Conservation (phyloP, 2,888 invertebrate genomes). For the Drosophila greeni region DNA sequence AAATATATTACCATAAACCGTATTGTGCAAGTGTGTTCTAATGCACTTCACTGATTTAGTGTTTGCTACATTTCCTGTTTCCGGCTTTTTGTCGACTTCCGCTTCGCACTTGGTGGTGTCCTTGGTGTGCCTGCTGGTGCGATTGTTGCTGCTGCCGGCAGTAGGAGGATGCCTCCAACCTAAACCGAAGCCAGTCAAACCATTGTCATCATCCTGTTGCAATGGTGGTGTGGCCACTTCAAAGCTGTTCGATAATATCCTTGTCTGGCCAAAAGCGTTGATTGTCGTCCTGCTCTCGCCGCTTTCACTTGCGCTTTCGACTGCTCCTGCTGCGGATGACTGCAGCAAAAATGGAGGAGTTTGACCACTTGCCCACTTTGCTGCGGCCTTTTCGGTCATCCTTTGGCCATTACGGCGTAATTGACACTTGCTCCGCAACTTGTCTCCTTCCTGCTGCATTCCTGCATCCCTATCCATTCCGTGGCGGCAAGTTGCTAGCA, state of each 20-base stretch:
- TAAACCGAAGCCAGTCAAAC: slow-evolving; percentile 37
- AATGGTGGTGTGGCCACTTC: slow-evolving; percentile 52
- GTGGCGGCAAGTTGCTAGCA: slow-evolving; percentile 10
- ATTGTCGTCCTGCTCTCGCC: slow-evolving; percentile 56
- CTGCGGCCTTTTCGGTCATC: slow-evolving; percentile 72
- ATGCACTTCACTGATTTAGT: slow-evolving; percentile 72
- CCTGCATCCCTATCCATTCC: slow-evolving; percentile 3
- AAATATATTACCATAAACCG: neutral
- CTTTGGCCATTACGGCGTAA: slow-evolving; percentile 71
- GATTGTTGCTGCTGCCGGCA: slow-evolving; percentile 24
- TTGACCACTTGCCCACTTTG: slow-evolving; percentile 67
- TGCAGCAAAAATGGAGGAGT: slow-evolving; percentile 27
- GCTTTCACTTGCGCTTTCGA: slow-evolving; percentile 50
- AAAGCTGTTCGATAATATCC: slow-evolving; percentile 62
- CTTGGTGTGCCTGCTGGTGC: slow-evolving; percentile 17
- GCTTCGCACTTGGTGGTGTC: slow-evolving; percentile 37
- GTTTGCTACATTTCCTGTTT: slow-evolving; percentile 70
- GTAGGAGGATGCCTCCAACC: slow-evolving; percentile 11
- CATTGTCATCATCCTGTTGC: slow-evolving; percentile 57
- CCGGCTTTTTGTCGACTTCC: slow-evolving; percentile 58
- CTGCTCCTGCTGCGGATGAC: slow-evolving; percentile 37
- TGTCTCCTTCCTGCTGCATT: slow-evolving; percentile 2
- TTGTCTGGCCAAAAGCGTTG: slow-evolving; percentile 61
- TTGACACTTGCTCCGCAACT: slow-evolving; percentile 61
- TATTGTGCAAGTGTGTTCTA: slow-evolving; percentile 34